Evolutionary conservation across 2,797 vertebrate species (phyloP).

Genomic region (Tinamus major): DNA sequence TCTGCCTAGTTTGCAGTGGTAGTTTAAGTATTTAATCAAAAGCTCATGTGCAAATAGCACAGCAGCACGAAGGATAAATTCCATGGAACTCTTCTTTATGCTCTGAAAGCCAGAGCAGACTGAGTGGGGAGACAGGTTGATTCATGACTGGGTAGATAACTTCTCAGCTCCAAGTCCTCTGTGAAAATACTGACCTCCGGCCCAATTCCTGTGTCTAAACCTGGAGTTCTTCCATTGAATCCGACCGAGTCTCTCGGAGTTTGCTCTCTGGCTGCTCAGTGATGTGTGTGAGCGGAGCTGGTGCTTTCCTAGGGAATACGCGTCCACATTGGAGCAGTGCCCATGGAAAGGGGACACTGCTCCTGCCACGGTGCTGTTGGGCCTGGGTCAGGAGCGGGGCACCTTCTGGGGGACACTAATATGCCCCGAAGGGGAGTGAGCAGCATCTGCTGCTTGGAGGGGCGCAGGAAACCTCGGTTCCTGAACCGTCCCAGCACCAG

Average conservation of each 20-base stretch:
- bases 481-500: not conserved
- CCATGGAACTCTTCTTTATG: fast-evolving
- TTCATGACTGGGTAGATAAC: not conserved
- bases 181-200: not conserved
- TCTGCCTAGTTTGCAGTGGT: not conserved
- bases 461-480: fast-evolving
- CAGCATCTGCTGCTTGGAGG: not conserved
- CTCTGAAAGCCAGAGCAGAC: not conserved
- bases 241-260: fast-evolving
- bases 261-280: not conserved
- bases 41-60: not conserved
- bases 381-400: not conserved
- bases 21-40: not conserved
- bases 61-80: fast-evolving
- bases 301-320: not conserved
- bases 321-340: not conserved
- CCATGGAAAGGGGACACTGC: fast-evolving
- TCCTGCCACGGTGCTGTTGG: not conserved
- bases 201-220: not conserved
- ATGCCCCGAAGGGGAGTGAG: fast-evolving
- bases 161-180: not conserved
- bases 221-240: not conserved
- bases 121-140: not conserved
- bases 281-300: not conserved
- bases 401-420: fast-evolving